These are phyloP conservation scores for Saguinus imperator DNA, from an alignment of 2,113 vertebrate species.

Conservation along the genomic window DNA sequence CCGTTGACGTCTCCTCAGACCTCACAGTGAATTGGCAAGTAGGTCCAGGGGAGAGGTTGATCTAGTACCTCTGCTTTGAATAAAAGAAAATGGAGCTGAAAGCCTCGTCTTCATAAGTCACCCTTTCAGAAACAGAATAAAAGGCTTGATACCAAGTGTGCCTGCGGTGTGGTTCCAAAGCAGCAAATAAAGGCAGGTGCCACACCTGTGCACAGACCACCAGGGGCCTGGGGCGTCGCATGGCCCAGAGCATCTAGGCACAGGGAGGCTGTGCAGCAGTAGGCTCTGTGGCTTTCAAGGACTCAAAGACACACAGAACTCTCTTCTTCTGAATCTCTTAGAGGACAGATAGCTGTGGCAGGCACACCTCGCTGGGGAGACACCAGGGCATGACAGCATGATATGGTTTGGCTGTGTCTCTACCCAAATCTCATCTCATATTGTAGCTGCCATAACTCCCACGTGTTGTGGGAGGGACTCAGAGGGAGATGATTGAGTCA, in stretches of 20 bases:
- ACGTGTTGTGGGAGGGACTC: too few relatives aligned
- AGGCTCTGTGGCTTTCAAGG: too few relatives aligned
- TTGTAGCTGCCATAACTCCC: too few relatives aligned
- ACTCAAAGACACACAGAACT: too few relatives aligned
- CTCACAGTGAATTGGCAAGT: neutral
- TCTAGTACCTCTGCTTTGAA: neutral
- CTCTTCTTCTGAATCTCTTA: neutral
- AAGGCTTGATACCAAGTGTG: neutral
- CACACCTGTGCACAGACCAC: neutral
- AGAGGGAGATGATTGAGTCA: too few relatives aligned
- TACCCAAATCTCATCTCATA: too few relatives aligned
- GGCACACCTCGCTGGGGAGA: neutral
- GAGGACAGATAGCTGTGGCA: neutral
- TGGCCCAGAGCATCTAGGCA: too few relatives aligned
- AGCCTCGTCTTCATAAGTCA: neutral
- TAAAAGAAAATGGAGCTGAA: neutral
- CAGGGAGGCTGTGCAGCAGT: fast-evolving
- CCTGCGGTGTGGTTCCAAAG: neutral
- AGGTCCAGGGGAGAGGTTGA: neutral
- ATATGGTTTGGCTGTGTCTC: too few relatives aligned
- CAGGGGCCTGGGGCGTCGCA: neutral
- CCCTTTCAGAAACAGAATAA: neutral
- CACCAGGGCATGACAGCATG: too few relatives aligned
- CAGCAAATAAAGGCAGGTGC: neutral
- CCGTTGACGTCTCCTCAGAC: neutral